Percentiles rank a stretch among this genome's conserved stretches.
These are phyloP conservation scores for Zygothrica quintamaculata DNA, from an alignment of 2,888 invertebrate genomes.

Conservation along the genomic window DNA sequence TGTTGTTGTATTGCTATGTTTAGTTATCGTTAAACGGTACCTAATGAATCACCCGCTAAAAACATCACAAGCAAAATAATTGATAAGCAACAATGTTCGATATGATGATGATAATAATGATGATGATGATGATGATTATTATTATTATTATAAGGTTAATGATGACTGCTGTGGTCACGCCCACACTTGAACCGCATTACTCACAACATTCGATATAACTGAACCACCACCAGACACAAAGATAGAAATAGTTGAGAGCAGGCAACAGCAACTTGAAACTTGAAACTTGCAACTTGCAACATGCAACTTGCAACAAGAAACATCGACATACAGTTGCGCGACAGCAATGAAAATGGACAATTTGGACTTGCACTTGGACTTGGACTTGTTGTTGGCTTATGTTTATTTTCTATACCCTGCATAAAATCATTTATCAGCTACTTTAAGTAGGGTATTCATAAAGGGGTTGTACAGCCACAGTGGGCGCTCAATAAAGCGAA, in stretches of 20 bases:
- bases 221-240: no score
- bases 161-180: slow-evolving; percentile 46
- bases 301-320: neutral
- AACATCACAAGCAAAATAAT: slow-evolving; percentile 27
- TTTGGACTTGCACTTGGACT: slow-evolving; percentile 21
- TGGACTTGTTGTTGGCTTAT: slow-evolving; percentile 4
- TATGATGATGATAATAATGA: slow-evolving; percentile 41
- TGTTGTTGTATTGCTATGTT: slow-evolving; percentile 27
- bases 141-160: slow-evolving; percentile 35
- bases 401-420: slow-evolving; percentile 3
- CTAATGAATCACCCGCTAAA: slow-evolving; percentile 25
- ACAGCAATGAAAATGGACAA: slow-evolving; percentile 42
- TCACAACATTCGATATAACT: slow-evolving; percentile 27
- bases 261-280: slow-evolving; percentile 36
- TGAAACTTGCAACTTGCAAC: neutral
- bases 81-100: slow-evolving; percentile 48
- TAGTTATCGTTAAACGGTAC: slow-evolving; percentile 18
- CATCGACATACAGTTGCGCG: slow-evolving; percentile 2
- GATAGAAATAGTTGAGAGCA: slow-evolving; percentile 20
- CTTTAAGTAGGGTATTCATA: no score
- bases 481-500: no score
- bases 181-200: slow-evolving; percentile 54
- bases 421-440: no score
- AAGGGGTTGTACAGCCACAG: no score
- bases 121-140: no score